Base-by-base conservation (phyloP, 2,113 vertebrate genomes). In the Vulpes lagopus region DNA sequence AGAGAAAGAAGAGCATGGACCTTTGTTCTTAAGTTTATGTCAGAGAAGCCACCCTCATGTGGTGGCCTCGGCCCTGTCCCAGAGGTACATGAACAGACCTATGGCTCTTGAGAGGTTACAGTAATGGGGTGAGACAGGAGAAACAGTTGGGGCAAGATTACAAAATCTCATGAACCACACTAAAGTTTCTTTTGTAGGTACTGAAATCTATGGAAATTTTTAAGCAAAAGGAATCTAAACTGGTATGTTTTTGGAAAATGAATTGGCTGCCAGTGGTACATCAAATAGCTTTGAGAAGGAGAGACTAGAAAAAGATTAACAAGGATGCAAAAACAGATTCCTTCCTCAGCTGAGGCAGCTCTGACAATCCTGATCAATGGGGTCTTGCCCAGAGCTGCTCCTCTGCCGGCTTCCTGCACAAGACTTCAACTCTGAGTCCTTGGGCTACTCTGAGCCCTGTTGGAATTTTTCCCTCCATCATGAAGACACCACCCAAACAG, bases 101-200 rank as follows among this genome's bases (percentile, higher is more conserved):
- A 2, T 23, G 27, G 32, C 73, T 92, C 80, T 60, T 2, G 10
- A 74, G 69, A 62, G 55, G 69, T 55, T 65, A 71, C 57, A 74
- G 67, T 8, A 51, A 55, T 55, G 85, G 35, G 17, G n/a, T 6
- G 19, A 96, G 71, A 25, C 89, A 35, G 3, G n/a, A 94, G n/a
- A 89, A 91, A 83, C 3, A 55, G 55, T 4, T 74, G 27, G 32
- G 69, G 35, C 32, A 80, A 87, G n/a, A 74, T 57, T 16, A 79
- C 3, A 38, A 8, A 74, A 74, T 74, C n/a, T 67, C 43, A 59
- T 17, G 32, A 87, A 49, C 17, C 27, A 74, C 14, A 22, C 8
- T 25, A 12, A 65, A 57, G n/a, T 74, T 60, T 32, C 69, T 32
- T 98, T 91, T 94, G 65, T 55, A 82, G 74, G 38, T 35, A 71